These are phyloP conservation scores for Dendrolimus punctatus DNA, from an alignment of 1,140 invertebrate species.

Conservation along the genomic window DNA sequence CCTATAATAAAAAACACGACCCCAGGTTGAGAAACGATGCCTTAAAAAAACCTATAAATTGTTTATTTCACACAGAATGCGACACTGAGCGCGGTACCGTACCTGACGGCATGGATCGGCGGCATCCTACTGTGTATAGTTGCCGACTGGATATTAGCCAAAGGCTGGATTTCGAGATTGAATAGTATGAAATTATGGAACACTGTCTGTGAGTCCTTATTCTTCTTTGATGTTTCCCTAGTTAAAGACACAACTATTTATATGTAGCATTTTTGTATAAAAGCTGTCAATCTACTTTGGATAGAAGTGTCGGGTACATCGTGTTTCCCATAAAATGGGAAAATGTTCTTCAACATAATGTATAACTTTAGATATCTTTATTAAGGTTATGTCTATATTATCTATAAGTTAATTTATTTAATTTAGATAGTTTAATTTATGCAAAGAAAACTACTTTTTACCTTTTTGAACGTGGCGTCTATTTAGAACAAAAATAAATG, in stretches of 20 bases:
- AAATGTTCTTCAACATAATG: no score
- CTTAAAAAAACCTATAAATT: background rate
- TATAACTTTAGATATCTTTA: no score
- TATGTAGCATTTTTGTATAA: slow-evolving; percentile 5
- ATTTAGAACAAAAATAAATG: slow-evolving; percentile 1
- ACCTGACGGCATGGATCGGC: slow-evolving; percentile 80
- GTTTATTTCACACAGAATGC: slow-evolving; percentile 77
- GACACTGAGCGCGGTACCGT: slow-evolving; percentile 85
- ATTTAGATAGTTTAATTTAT: background rate
- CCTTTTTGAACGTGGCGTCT: background rate
- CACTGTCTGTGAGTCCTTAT: slow-evolving; percentile 73
- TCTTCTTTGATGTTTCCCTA: background rate
- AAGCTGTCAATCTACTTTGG: no score
- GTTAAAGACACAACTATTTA: background rate
- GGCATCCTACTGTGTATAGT: slow-evolving; percentile 80
- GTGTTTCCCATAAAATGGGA: no score
- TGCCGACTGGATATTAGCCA: slow-evolving; percentile 79
- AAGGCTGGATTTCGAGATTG: slow-evolving; percentile 75
- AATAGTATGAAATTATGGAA: slow-evolving; percentile 85
- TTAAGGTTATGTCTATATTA: no score
- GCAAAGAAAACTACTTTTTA: background rate
- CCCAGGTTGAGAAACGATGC: no score
- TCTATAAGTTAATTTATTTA: background rate
- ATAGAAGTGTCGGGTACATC: no score
- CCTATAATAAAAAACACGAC: no score